Evolutionary conservation across 1,140 invertebrate species (phyloP).

Genomic region (Lamellibrachia luymesi): DNA sequence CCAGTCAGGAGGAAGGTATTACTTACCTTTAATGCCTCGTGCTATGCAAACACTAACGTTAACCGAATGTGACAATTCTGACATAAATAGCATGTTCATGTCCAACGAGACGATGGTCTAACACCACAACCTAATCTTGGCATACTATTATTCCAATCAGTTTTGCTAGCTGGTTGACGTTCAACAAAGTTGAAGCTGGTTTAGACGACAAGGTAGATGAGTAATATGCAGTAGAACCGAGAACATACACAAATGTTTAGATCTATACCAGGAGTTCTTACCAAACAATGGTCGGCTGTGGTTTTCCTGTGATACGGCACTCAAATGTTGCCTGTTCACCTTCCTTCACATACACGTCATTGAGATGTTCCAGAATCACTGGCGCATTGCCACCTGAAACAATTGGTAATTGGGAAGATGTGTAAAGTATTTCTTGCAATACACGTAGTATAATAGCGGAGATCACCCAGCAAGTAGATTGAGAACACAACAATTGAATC

Average conservation of each 20-base stretch:
- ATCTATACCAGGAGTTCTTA: background rate
- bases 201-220: background rate
- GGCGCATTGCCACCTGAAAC: conserved; percentile 21
- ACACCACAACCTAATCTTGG: background rate
- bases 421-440: background rate
- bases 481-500: too few relatives aligned
- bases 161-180: background rate
- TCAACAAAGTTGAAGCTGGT: background rate
- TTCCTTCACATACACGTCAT: conserved; percentile 7
- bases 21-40: background rate
- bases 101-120: background rate
- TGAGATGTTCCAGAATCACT: conserved; percentile 22
- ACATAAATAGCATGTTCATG: background rate
- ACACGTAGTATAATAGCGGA: too few relatives aligned
- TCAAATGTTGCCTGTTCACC: conserved; percentile 61
- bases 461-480: too few relatives aligned
- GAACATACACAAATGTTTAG: background rate
- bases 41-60: background rate
- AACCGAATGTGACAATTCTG: background rate
- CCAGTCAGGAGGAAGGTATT: background rate
- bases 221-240: background rate
- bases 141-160: background rate
- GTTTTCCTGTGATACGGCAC: conserved; percentile 84
- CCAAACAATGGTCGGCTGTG: conserved; percentile 85
- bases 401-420: background rate